Conservation (phyloP, 1,140 invertebrate genomes). For the Drosophila burlai region DNA sequence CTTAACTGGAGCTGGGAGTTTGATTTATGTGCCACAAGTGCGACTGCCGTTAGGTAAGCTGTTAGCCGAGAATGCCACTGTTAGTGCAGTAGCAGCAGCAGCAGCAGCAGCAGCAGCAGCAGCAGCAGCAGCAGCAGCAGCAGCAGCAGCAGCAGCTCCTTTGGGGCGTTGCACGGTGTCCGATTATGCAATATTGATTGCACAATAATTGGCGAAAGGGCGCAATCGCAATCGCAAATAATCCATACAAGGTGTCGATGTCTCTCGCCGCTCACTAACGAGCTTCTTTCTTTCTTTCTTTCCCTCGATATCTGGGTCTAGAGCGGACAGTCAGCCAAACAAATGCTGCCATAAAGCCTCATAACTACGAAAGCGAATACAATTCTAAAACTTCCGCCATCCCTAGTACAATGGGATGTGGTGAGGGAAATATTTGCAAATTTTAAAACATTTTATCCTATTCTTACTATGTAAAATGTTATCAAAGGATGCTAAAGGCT, state of each 20-base stretch:
- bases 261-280: conserved; percentile 68
- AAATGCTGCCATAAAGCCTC: conserved; percentile 78
- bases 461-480: not conserved
- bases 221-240: conserved; percentile 63
- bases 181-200: conserved; percentile 83
- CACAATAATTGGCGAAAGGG: conserved; percentile 82
- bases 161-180: conserved; percentile 49
- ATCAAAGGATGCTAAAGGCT: not conserved
- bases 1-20: conserved; percentile 47
- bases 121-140: not conserved
- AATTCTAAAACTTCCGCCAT: conserved; percentile 63
- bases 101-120: not conserved
- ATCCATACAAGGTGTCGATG: conserved; percentile 78
- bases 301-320: conserved; percentile 50
- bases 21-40: conserved; percentile 81
- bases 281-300: conserved; percentile 56
- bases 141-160: conserved; percentile 10
- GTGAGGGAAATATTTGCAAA: not conserved
- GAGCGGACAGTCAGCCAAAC: conserved; percentile 61
- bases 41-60: conserved; percentile 79
- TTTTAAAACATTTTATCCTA: not conserved
- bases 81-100: not conserved
- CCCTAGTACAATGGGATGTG: conserved; percentile 33
- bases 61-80: conserved; percentile 40
- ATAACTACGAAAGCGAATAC: conserved; percentile 57